phyloP scores from a whole-genome alignment of 2,888 invertebrate genomes.

The Chalcis sispes region DNA sequence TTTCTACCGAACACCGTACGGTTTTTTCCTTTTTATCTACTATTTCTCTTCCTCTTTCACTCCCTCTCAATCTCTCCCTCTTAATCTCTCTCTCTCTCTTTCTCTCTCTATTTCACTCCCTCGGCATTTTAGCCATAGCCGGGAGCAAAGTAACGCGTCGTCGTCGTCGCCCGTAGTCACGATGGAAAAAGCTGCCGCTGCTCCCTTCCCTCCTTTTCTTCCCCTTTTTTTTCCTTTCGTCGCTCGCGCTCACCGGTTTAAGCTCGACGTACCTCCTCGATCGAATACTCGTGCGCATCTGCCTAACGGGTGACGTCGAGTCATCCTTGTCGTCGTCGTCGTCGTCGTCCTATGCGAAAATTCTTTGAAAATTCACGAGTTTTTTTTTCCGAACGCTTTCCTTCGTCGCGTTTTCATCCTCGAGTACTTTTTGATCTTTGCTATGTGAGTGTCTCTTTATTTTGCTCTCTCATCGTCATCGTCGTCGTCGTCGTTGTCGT shows the following conservation, averaged over 20 bases:
- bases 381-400: not conserved
- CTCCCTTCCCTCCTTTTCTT: not conserved
- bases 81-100: conserved; percentile 14
- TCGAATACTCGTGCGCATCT: no score
- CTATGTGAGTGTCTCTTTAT: no score
- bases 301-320: not conserved
- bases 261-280: no score
- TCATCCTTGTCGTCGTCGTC: not conserved
- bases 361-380: conserved; percentile 41
- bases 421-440: conserved; percentile 42
- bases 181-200: conserved; percentile 26
- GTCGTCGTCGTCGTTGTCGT: no score
- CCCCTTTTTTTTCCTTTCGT: not conserved
- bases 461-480: no score
- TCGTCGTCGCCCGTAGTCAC: not conserved
- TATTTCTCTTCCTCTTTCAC: no score
- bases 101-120: conserved; percentile 6
- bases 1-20: not conserved
- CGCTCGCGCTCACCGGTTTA: no score
- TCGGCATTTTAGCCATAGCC: conserved; percentile 6
- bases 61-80: conserved; percentile 30
- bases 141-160: conserved; percentile 20
- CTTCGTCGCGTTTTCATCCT: conserved; percentile 12
- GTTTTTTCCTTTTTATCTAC: no score
- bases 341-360: conserved; percentile 3